phyloP scores from a whole-genome alignment of 2,888 invertebrate species.

The Melanostoma scalare region DNA sequence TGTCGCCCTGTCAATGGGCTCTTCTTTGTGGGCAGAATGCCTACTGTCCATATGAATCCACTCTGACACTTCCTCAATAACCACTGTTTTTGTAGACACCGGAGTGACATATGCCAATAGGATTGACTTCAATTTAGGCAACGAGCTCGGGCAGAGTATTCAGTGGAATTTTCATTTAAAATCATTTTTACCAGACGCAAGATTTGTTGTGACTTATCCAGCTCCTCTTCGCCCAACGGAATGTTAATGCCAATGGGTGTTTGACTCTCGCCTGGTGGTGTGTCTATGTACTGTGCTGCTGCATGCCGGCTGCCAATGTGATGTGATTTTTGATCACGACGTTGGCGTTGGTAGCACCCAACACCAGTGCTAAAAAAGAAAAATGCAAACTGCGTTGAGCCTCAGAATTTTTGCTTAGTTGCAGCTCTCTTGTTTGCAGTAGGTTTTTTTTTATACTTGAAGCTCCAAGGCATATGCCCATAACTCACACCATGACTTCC shows the following conservation, averaged over 20 bases:
- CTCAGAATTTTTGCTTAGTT: conserved; percentile 43
- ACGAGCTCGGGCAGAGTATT: conserved; percentile 52
- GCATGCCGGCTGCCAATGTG: conserved; percentile 67
- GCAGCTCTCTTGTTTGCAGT: conserved; percentile 39
- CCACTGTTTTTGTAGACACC: conserved; percentile 49
- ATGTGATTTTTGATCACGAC: conserved; percentile 72
- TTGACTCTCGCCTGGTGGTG: conserved; percentile 63
- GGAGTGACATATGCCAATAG: conserved; percentile 71
- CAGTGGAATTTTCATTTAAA: conserved; percentile 60
- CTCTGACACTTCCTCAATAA: conserved; percentile 72
- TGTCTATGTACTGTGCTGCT: conserved; percentile 35
- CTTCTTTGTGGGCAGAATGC: conserved; percentile 42
- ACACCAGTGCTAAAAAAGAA: conserved; percentile 60
- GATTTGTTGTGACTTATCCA: conserved; percentile 71
- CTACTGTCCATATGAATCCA: conserved; percentile 68
- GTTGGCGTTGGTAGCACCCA: conserved; percentile 55
- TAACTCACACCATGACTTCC: conserved; percentile 63
- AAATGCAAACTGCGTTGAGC: conserved; percentile 62
- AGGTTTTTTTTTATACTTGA: conserved; percentile 29
- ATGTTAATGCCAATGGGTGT: conserved; percentile 73
- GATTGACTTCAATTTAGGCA: conserved; percentile 59
- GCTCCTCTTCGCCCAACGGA: conserved; percentile 59
- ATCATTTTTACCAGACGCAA: conserved; percentile 47
- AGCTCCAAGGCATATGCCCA: conserved; percentile 51
- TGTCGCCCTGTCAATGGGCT: conserved; percentile 62